Evolutionary conservation across 2,888 invertebrate genomes (phyloP).

Genomic region (Drosophila infuscata): DNA sequence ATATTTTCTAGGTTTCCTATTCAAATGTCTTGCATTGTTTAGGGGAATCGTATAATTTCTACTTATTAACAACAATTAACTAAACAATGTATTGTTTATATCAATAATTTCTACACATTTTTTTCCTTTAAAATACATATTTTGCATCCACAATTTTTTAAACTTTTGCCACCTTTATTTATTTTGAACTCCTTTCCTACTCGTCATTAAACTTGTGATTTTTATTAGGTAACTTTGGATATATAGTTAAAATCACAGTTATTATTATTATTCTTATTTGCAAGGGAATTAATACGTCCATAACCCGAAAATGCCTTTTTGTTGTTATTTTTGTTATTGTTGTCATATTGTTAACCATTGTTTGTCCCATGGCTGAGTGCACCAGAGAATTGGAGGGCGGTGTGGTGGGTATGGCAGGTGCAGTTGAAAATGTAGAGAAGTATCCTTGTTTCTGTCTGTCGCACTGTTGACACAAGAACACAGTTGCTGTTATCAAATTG

Average conservation of each 20-base stretch:
- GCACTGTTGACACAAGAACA: constrained; percentile 66
- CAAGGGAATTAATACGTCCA: background rate
- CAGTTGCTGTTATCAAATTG: constrained; percentile 73
- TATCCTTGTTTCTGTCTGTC: constrained; percentile 30
- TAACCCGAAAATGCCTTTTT: background rate
- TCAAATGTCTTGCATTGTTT: background rate
- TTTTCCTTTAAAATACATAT: background rate
- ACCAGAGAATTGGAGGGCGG: constrained; percentile 16
- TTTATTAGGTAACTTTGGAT: background rate
- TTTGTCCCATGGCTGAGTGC: constrained; percentile 64
- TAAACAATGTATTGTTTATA: too few species aligned
- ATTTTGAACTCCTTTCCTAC: background rate
- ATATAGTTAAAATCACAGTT: background rate
- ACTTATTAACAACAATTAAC: too few species aligned
- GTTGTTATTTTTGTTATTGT: constrained; percentile 37
- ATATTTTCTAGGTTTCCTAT: background rate
- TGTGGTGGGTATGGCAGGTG: constrained; percentile 3
- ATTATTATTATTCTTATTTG: background rate
- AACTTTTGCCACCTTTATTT: background rate
- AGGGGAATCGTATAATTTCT: too few species aligned
- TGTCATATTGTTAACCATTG: constrained; percentile 69
- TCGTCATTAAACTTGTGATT: background rate
- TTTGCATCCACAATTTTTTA: background rate
- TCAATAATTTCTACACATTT: background rate
- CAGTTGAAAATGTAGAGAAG: constrained; percentile 40